These are phyloP conservation scores for Papilio aristodemus DNA, from an alignment of 1,140 invertebrate species.

Conservation along the genomic window DNA sequence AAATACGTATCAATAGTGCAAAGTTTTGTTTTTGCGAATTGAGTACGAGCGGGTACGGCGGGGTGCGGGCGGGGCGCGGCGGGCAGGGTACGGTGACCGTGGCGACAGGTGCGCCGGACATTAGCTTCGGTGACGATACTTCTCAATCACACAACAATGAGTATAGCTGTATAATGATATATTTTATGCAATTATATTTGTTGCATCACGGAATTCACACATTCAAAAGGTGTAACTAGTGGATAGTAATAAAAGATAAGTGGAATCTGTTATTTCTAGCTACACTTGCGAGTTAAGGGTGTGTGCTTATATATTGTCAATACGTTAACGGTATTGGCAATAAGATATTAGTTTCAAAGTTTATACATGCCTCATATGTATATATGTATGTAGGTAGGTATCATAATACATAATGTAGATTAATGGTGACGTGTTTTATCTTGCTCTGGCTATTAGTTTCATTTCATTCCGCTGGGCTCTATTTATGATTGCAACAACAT, in stretches of 20 bases:
- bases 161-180: no score
- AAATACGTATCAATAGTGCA: not conserved
- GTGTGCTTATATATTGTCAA: no score
- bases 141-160: not conserved
- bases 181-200: no score
- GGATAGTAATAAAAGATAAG: no score
- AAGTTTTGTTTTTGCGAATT: not conserved
- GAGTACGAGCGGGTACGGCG: not conserved
- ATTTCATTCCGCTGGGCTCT: conserved; percentile 1
- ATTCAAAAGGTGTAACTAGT: no score
- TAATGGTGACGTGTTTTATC: not conserved
- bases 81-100: not conserved
- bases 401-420: not conserved
- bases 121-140: conserved; percentile 4
- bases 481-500: not conserved
- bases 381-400: not conserved
- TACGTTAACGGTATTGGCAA: no score
- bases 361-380: no score
- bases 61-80: not conserved
- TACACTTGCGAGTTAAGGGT: no score
- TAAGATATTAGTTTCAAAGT: no score
- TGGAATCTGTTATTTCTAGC: no score
- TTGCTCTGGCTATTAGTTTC: not conserved
- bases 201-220: no score
- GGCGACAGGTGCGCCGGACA: conserved; percentile 1